These are phyloP conservation scores for Corapipo altera DNA, from an alignment of 2,113 vertebrate genomes.

Conservation along the genomic window DNA sequence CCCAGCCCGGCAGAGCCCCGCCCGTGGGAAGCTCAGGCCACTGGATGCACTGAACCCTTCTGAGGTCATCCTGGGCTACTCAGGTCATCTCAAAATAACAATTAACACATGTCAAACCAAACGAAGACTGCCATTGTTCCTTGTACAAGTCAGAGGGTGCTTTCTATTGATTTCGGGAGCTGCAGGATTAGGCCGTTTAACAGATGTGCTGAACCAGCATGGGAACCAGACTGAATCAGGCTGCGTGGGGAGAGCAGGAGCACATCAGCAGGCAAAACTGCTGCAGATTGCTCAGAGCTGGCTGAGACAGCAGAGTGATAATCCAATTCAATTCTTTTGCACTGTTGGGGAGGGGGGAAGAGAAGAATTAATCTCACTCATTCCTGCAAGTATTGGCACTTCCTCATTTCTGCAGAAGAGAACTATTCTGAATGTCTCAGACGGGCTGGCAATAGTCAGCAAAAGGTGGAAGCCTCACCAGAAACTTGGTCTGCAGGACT, in stretches of 20 bases:
- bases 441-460: not conserved
- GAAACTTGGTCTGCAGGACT: conserved; percentile 45
- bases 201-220: not conserved
- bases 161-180: not conserved
- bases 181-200: not conserved
- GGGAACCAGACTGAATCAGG: not conserved
- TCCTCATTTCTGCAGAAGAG: conserved; percentile 37
- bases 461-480: conserved; percentile 21
- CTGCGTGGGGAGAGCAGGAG: not conserved
- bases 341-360: fast-evolving
- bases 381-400: not conserved
- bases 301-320: not conserved
- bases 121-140: not conserved
- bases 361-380: not conserved
- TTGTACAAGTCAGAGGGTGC: not conserved
- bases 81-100: not conserved
- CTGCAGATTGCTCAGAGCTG: not conserved
- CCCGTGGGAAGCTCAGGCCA: not conserved
- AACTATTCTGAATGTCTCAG: not conserved
- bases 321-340: not conserved
- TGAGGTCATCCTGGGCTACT: not conserved
- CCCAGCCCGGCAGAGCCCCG: fast-evolving
- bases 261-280: not conserved
- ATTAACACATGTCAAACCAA: not conserved
- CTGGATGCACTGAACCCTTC: not conserved